Conservation (phyloP, 2,113 vertebrate genomes). For the Tinamus guttatus region DNA sequence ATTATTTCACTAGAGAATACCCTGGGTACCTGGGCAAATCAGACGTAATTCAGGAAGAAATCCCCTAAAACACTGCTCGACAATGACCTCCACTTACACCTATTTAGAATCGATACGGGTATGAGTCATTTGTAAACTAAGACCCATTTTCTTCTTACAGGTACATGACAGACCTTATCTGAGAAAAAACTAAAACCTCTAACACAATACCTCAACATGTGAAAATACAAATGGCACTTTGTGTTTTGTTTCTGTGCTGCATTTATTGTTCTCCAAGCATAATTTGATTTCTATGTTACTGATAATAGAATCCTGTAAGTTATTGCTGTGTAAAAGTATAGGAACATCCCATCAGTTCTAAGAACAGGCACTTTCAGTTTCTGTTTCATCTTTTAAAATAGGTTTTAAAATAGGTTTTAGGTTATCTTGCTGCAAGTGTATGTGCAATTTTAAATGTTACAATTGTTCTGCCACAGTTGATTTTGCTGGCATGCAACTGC, state of each 20-base stretch:
- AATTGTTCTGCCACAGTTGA: neutral
- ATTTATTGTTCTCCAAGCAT: conserved; percentile 47
- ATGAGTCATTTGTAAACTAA: conserved; percentile 22
- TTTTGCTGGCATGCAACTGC: conserved; percentile 19
- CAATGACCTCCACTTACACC: conserved; percentile 42
- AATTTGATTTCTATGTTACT: conserved; percentile 32
- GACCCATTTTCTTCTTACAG: neutral
- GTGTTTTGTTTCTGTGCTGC: conserved; percentile 72
- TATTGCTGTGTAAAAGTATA: conserved; percentile 82
- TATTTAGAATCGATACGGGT: conserved; percentile 7
- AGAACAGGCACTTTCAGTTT: conserved; percentile 82
- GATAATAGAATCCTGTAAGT: conserved; percentile 45
- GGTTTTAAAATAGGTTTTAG: conserved; percentile 61
- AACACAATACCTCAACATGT: conserved; percentile 39
- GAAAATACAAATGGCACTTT: conserved; percentile 76
- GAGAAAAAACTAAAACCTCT: conserved; percentile 45
- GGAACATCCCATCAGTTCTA: conserved; percentile 76
- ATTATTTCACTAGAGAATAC: conserved; percentile 43
- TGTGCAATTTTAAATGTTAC: conserved; percentile 6
- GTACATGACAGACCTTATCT: conserved; percentile 9
- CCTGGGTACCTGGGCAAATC: neutral
- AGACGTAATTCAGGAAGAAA: conserved; percentile 4
- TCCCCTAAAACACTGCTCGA: conserved; percentile 5
- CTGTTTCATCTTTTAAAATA: conserved; percentile 72
- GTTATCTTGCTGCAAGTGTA: conserved; percentile 37